These are phyloP conservation scores for Cochlearius cochlearius DNA, from an alignment of 2,113 vertebrate genomes.

Conservation along the genomic window DNA sequence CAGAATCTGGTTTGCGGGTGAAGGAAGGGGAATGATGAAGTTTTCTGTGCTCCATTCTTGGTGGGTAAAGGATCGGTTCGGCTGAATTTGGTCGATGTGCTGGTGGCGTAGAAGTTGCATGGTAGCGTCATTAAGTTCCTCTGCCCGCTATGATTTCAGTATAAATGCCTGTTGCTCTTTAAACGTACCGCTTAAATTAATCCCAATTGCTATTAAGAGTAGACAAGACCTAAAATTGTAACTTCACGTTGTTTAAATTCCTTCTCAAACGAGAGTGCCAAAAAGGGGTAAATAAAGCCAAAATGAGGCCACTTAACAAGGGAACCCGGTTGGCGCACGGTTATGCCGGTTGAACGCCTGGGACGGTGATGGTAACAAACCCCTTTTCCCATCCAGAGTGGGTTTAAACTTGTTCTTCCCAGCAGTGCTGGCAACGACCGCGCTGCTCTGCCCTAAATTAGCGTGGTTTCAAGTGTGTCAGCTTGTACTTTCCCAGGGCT, in stretches of 20 bases:
- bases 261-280: too few relatives aligned
- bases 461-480: not conserved
- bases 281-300: not conserved
- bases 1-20: not conserved
- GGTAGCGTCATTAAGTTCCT: not conserved
- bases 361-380: not conserved
- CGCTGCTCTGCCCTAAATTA: not conserved
- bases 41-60: fast-evolving
- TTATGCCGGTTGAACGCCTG: fast-evolving
- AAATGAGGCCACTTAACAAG: not conserved
- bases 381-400: not conserved
- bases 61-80: not conserved
- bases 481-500: not conserved
- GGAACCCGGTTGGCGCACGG: not conserved
- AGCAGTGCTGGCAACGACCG: not conserved
- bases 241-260: not conserved
- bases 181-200: not conserved
- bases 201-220: not conserved
- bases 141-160: not conserved
- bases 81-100: not conserved
- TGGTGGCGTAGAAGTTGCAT: not conserved
- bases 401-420: not conserved
- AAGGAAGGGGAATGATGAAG: not conserved
- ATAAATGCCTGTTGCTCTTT: not conserved
- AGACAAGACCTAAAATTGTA: not conserved